Base-by-base conservation (phyloP, 37 sponge, comb jelly and placozoan genomes). In the Geodia barretti region DNA sequence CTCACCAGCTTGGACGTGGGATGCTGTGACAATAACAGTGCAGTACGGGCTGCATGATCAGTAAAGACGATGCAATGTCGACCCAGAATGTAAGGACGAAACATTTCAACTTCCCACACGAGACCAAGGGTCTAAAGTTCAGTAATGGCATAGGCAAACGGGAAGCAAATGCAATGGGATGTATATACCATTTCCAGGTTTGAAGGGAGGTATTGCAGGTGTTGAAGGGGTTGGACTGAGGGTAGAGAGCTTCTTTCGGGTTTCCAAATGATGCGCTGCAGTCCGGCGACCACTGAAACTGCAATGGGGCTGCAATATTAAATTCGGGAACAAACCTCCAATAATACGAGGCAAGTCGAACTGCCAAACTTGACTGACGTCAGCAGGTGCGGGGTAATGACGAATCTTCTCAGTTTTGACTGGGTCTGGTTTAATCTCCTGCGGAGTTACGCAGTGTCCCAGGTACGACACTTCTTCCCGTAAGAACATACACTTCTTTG, bases 151-250 rank as follows among this genome's bases (percentile, higher is more conserved):
- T 47, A 47, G 54, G 30, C 14, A 71, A 59, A 25, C 83, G 87
- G 35, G 76, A 60, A 23, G 79, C 83, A 86, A 87, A 91, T 2
- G 92, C 92, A 29, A 82, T 41, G 3, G 83, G 92, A 64, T 83
- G 90, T 19, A 77, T 29, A 1, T 21, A 17, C 30, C 90, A 75
- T 82, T 24, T 75, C 75, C 2, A 80, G 54, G n/a, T n/a, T n/a
- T n/a, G n/a, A n/a, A n/a, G n/a, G n/a, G n/a, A n/a, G n/a, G n/a
- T n/a, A 4, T 63, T 34, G 60, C 82, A n/a, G n/a, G n/a, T n/a
- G n/a, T n/a, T n/a, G n/a, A n/a, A n/a, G n/a, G n/a, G n/a, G n/a
- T n/a, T n/a, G n/a, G n/a, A n/a, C n/a, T n/a, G n/a, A n/a, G n/a
- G n/a, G n/a, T n/a, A n/a, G n/a, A n/a, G n/a, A n/a, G n/a, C n/a